Evolutionary conservation across 2,888 invertebrate species (phyloP).

Genomic region (Stomorhina lunata): DNA sequence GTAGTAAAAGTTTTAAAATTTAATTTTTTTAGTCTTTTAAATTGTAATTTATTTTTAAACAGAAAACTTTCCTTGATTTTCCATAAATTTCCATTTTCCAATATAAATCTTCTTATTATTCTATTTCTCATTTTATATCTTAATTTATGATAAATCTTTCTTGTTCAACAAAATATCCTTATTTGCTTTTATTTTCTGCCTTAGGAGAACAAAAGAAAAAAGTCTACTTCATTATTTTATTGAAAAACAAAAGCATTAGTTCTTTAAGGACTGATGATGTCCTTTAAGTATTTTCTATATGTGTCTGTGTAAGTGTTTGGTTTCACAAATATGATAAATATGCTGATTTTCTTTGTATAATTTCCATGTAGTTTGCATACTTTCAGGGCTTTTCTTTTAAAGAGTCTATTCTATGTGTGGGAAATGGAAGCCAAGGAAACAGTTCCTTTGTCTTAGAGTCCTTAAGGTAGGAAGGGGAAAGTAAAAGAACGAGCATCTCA

Average conservation of each 20-base stretch:
- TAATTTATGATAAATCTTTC: not conserved
- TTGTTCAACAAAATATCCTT: too few relatives aligned
- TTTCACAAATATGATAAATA: constrained; percentile 41
- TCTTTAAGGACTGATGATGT: not conserved
- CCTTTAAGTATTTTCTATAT: not conserved
- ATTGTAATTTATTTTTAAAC: too few relatives aligned
- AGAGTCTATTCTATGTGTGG: not conserved
- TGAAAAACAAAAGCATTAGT: not conserved
- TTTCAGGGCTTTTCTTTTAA: constrained; percentile 27
- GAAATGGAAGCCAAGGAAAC: not conserved
- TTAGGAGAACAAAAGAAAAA: not conserved
- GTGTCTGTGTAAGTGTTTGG: not conserved
- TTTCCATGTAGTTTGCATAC: constrained; percentile 59
- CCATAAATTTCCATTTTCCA: too few relatives aligned
- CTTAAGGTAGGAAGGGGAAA: too few relatives aligned
- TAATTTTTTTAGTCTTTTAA: too few relatives aligned
- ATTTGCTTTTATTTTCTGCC: too few relatives aligned
- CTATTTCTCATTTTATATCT: not conserved
- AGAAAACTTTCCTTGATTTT: too few relatives aligned
- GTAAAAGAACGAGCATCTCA: too few relatives aligned
- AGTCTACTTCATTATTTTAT: not conserved
- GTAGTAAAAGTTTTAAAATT: too few relatives aligned
- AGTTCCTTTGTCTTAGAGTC: not conserved
- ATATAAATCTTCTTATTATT: too few relatives aligned
- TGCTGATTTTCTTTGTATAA: constrained; percentile 42